These are phyloP conservation scores for Mellilla xanthometata DNA, from an alignment of 2,888 invertebrate genomes.

Conservation along the genomic window DNA sequence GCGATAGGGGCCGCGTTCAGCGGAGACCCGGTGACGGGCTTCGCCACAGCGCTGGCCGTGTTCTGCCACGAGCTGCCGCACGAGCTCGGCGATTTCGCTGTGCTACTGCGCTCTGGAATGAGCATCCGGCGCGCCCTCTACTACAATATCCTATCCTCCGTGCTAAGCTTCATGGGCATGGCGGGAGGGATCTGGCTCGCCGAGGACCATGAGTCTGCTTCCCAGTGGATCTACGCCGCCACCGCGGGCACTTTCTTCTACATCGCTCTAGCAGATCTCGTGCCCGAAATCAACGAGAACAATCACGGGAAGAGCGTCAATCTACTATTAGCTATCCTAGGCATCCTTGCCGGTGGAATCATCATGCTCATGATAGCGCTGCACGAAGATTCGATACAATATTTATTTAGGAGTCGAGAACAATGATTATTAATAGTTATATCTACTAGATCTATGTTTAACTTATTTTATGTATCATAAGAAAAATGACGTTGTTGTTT, in stretches of 20 bases:
- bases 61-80: slow-evolving; percentile 92
- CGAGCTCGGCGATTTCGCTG: slow-evolving; percentile 91
- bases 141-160: slow-evolving; percentile 88
- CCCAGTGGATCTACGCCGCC: slow-evolving; percentile 90
- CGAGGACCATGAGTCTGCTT: slow-evolving; percentile 86
- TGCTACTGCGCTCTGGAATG: slow-evolving; percentile 90
- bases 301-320: slow-evolving; percentile 77
- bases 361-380: slow-evolving; percentile 90
- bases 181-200: slow-evolving; percentile 87
- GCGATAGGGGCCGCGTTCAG: slow-evolving; percentile 92
- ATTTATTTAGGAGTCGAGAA: slow-evolving; percentile 72
- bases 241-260: slow-evolving; percentile 92
- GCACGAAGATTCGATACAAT: slow-evolving; percentile 84
- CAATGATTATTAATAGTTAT: slow-evolving; percentile 52
- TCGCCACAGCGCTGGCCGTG: slow-evolving; percentile 90
- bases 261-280: slow-evolving; percentile 90
- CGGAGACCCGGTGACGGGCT: slow-evolving; percentile 87
- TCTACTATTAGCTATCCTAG: slow-evolving; percentile 84
- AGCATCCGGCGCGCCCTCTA: slow-evolving; percentile 86
- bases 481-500: not conserved
- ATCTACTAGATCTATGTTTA: slow-evolving; percentile 9
- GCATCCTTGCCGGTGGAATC: slow-evolving; percentile 85
- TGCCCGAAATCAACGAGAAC: slow-evolving; percentile 84
- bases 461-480: not conserved
- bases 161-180: slow-evolving; percentile 90